Conservation (phyloP, 2,797 vertebrate genomes). For the Sebastes diploproa region DNA sequence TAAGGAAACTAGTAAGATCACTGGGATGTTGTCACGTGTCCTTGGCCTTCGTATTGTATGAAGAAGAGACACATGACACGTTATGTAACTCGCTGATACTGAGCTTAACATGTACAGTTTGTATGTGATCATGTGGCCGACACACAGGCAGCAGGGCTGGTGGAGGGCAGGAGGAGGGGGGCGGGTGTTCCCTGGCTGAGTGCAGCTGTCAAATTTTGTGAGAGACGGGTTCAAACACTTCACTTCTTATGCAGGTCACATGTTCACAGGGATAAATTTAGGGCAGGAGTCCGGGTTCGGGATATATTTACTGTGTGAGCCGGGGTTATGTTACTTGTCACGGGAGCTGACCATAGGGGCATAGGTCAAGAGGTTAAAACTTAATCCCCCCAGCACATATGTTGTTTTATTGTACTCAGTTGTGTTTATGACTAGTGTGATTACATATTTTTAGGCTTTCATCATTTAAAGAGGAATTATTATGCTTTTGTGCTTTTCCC, state of each 20-base stretch:
- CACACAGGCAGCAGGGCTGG: constrained; percentile 21
- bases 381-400: not conserved
- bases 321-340: constrained; percentile 69
- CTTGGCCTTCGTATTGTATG: not conserved
- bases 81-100: constrained; percentile 40
- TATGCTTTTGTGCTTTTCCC: too few relatives aligned
- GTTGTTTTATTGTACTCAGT: constrained; percentile 36
- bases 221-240: constrained; percentile 60
- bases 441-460: not conserved
- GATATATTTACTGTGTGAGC: constrained; percentile 71
- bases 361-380: constrained; percentile 52
- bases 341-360: constrained; percentile 38
- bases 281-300: constrained; percentile 67
- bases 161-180: not conserved
- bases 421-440: not conserved
- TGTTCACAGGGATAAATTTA: constrained; percentile 81
- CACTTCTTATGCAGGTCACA: constrained; percentile 72
- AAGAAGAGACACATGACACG: constrained; percentile 1
- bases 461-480: not conserved
- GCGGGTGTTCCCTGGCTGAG: constrained; percentile 33
- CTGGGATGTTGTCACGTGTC: not conserved
- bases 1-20: not conserved
- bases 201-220: constrained; percentile 78
- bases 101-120: constrained; percentile 34
- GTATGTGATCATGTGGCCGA: constrained; percentile 48